Conservation (phyloP, 2,113 vertebrate species). For the Anarhynchus alexandrinus region DNA sequence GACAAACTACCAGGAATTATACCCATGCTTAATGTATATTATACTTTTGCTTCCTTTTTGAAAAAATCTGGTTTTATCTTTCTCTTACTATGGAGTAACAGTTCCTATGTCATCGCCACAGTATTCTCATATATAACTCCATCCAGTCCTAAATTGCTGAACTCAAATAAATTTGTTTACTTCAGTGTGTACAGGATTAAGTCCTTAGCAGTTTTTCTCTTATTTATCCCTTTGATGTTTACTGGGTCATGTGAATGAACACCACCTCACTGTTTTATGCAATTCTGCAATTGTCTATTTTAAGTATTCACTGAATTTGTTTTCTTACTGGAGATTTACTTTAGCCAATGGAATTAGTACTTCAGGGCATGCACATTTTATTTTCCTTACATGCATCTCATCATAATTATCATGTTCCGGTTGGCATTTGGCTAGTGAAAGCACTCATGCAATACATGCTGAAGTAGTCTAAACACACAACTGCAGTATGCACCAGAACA, state of each 20-base stretch:
- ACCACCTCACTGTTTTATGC: not conserved
- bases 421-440: not conserved
- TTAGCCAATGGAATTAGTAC: not conserved
- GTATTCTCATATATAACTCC: not conserved
- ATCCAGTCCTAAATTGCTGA: not conserved
- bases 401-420: not conserved
- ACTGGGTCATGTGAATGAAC: not conserved
- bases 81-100: not conserved
- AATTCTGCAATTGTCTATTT: not conserved
- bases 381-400: not conserved
- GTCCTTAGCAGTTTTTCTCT: not conserved
- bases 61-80: not conserved
- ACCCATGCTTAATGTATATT: not conserved
- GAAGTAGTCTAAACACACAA: not conserved
- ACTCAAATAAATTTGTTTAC: not conserved
- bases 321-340: not conserved
- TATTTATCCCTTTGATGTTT: not conserved
- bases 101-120: not conserved
- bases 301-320: not conserved
- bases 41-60: not conserved
- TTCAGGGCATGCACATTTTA: not conserved
- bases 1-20: not conserved
- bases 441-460: slow-evolving; percentile 12
- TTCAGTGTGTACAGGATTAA: not conserved
- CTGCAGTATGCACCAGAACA: slow-evolving; percentile 27